Percentiles rank a stretch among this genome's conserved stretches.
Conservation (phyloP, 2,888 invertebrate genomes). For the Philopedon plagiatum region DNA sequence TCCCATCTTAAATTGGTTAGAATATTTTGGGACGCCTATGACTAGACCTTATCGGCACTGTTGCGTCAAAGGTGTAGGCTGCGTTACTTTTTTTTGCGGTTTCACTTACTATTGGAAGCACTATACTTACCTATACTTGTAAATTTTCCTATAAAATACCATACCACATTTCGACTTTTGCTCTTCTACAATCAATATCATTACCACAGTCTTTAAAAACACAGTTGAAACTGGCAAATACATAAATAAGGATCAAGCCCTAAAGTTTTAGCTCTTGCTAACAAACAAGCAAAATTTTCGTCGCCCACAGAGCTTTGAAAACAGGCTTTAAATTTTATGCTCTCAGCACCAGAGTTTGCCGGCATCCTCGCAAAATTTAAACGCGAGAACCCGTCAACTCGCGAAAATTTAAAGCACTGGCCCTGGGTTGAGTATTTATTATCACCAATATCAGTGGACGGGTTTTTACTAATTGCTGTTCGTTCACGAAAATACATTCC, state of each 20-base stretch:
- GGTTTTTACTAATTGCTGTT: conserved; percentile 48
- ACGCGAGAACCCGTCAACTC: background rate
- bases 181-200: no score
- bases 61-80: no score
- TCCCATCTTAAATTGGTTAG: no score
- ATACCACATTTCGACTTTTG: no score
- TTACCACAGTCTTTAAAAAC: conserved; percentile 22
- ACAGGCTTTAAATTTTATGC: conserved; percentile 42
- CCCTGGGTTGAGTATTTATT: conserved; percentile 38
- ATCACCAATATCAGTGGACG: conserved; percentile 44
- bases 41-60: no score
- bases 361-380: conserved; percentile 1
- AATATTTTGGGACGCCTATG: no score
- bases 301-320: conserved; percentile 38
- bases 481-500: conserved; percentile 47
- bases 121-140: no score
- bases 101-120: no score
- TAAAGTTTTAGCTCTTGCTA: conserved; percentile 40
- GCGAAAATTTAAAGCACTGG: conserved; percentile 9
- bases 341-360: conserved; percentile 24
- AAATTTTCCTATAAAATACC: no score
- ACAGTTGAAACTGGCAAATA: conserved; percentile 36
- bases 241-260: conserved; percentile 44
- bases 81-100: no score
- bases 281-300: conserved; percentile 48